Percentiles rank a stretch among this genome's conserved stretches.
Conservation (phyloP, 2,797 vertebrate genomes). For the Myoxocephalus aenaeus region DNA sequence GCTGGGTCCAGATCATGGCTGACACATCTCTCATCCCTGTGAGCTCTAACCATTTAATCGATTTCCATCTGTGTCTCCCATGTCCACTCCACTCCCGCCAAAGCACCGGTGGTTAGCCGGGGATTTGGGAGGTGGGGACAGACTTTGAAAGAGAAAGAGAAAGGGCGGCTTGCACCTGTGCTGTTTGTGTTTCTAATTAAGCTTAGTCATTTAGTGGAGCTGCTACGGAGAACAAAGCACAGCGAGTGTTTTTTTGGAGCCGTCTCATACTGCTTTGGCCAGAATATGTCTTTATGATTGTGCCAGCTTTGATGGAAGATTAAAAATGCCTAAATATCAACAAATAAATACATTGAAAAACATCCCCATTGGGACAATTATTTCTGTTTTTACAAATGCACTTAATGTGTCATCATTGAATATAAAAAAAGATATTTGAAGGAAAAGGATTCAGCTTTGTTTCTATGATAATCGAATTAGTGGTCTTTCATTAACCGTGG, state of each 20-base stretch:
- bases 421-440: background rate
- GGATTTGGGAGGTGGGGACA: slow-evolving; percentile 3
- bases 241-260: background rate
- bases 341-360: background rate
- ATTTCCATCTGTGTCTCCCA: slow-evolving; percentile 67
- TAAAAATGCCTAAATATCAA: background rate
- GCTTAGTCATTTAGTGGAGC: background rate
- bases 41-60: slow-evolving; percentile 74
- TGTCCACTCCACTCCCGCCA: slow-evolving; percentile 46
- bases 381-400: background rate
- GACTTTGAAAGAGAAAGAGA: slow-evolving; percentile 41
- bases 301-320: background rate
- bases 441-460: too few species aligned
- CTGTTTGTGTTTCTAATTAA: slow-evolving; percentile 23
- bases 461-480: too few species aligned
- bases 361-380: background rate
- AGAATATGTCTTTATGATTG: background rate
- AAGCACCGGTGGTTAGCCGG: slow-evolving; percentile 12
- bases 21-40: slow-evolving; percentile 67
- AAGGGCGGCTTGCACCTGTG: slow-evolving; percentile 5
- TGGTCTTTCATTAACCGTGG: too few species aligned
- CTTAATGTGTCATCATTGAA: background rate
- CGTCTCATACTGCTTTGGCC: background rate
- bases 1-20: slow-evolving; percentile 66
- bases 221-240: slow-evolving; percentile 9